Base-by-base conservation (phyloP, 2,113 vertebrate genomes). In the Dicerorhinus sumatrensis region DNA sequence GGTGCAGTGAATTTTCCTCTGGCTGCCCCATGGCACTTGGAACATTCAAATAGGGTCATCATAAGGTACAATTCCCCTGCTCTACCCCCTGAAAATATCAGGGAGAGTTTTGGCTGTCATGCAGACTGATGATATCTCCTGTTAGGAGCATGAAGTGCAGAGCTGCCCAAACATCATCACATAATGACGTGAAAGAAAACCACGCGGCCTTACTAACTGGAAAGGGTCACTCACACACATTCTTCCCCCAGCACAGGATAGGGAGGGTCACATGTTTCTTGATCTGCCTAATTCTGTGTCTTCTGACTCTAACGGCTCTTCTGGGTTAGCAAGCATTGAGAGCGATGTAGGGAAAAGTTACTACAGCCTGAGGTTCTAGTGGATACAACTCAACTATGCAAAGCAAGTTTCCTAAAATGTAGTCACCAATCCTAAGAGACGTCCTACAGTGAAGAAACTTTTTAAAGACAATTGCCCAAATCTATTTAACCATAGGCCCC, bases 381-480 rank as follows among this genome's bases (percentile, higher is more conserved):
- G 69, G 31, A 27, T 67, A 79, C 36, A 93, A 84, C 70, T 91
- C 73, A 91, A 75, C 11, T 83, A 70, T 6, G 33, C 16, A 72
- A 81, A 91, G 65, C 31, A 89, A 31, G 12, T 77, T 96, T 87
- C n/a, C 33, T 39, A 88, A 96, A 93, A 77, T 27, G 18, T 63
- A 36, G 21, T n/a, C 33, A 81, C 88, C 20, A 91, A 18, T n/a
- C 11, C n/a, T 67, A 80, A 89, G 58, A 70, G 8, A 94, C 12
- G 2, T 51, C 14, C 17, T n/a, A 46, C 0, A 65, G 36, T 48
- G 54, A 95, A 96, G 29, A 88, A 72, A 79, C 9, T 25, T 39
- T 97, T 73, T 46, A 96, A 97, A 96, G 42, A 83, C 14, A 89
- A 77, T 29, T 93, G 62, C 13, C 42, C 63, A 79, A 42, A 79